Evolutionary conservation across 2,888 invertebrate species (phyloP).

Genomic region (Branchellion lobata): DNA sequence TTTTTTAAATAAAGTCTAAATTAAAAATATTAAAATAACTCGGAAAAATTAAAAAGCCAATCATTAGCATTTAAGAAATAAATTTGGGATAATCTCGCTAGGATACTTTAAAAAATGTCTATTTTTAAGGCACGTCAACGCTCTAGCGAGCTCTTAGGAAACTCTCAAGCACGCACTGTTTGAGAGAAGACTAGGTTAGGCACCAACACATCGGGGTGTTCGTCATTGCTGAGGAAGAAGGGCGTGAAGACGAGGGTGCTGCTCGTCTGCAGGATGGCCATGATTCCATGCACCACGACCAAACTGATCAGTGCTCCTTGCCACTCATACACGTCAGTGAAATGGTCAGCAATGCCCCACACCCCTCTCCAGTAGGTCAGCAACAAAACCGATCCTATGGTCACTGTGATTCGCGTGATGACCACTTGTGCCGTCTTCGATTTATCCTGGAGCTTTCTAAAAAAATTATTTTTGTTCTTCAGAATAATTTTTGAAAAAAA

Average conservation of each 20-base stretch:
- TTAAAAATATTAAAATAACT: not conserved
- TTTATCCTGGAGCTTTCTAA: not conserved
- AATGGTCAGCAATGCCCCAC: not conserved
- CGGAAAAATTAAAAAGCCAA: not conserved
- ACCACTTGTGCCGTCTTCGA: not conserved
- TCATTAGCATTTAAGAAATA: not conserved
- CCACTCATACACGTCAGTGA: not conserved
- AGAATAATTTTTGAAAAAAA: too few relatives aligned
- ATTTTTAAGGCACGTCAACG: not conserved
- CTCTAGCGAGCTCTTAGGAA: too few relatives aligned
- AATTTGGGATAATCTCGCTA: not conserved
- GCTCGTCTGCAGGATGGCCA: not conserved
- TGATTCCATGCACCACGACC: not conserved
- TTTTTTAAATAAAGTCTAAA: too few relatives aligned
- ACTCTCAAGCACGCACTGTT: too few relatives aligned
- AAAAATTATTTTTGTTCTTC: too few relatives aligned
- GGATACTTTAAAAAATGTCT: not conserved
- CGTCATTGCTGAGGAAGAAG: not conserved
- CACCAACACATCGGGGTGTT: not conserved
- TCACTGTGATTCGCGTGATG: not conserved
- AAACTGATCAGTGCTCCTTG: not conserved
- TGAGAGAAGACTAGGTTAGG: not conserved
- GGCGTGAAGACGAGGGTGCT: not conserved
- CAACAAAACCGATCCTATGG: not conserved
- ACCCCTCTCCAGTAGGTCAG: slow-evolving; percentile 7